Conservation (phyloP, 2,113 vertebrate species). For the Colius striatus region DNA sequence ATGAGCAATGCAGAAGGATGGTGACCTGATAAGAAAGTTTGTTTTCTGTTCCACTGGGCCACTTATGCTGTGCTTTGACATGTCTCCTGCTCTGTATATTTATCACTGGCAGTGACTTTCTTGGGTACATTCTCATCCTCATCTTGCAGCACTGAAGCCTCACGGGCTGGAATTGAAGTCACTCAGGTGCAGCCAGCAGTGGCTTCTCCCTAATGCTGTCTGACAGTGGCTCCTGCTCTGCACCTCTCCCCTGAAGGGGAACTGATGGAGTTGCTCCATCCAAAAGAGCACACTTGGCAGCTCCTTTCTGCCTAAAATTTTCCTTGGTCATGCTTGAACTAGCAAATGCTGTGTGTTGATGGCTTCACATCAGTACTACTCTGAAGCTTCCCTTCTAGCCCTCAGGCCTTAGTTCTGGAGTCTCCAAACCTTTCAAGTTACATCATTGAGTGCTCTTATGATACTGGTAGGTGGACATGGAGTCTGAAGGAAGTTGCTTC, state of each 20-base stretch:
- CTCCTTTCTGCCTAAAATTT: neutral
- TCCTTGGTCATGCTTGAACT: neutral
- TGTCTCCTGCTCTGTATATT: neutral
- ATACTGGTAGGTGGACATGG: neutral
- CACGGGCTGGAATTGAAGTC: neutral
- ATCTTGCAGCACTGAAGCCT: neutral
- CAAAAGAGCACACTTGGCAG: neutral
- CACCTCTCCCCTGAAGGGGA: neutral
- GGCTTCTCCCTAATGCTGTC: neutral
- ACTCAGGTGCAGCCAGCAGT: neutral
- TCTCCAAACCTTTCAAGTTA: neutral
- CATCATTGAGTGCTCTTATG: neutral
- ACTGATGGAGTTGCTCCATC: neutral
- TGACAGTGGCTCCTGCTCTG: neutral
- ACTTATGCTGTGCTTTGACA: neutral
- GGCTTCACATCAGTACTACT: neutral
- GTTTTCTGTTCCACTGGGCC: neutral
- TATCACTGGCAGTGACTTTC: neutral
- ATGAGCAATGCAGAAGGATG: accelerated
- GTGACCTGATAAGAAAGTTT: neutral
- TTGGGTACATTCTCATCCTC: neutral
- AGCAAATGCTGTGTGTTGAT: neutral
- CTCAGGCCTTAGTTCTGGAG: neutral
- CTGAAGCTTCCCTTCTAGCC: neutral
- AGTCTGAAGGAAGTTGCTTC: neutral